A percentile compares a stretch with the other conserved stretches of the same genome.
Conservation (phyloP, 1,140 invertebrate species). For the Pseudomyrmex pallidus region DNA sequence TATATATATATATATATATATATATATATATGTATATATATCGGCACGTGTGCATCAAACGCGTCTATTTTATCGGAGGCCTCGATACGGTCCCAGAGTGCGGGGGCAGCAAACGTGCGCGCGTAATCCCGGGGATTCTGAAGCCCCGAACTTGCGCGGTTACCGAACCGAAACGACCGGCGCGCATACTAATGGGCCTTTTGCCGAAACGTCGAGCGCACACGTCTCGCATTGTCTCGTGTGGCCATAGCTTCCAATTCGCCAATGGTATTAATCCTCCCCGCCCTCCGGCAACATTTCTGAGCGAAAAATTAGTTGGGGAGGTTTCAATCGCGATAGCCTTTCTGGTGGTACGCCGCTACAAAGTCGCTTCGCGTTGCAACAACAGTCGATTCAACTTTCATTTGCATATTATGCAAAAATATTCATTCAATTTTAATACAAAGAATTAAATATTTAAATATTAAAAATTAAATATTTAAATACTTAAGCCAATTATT, state of each 20-base stretch:
- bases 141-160: slow-evolving; percentile 50
- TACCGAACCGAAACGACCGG: slow-evolving; percentile 53
- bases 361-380: neutral
- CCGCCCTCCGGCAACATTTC: neutral
- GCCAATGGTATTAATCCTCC: slow-evolving; percentile 6
- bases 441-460: no score
- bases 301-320: slow-evolving; percentile 35
- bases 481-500: no score
- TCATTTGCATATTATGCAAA: neutral
- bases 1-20: neutral
- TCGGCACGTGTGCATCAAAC: slow-evolving; percentile 43
- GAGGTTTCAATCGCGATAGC: slow-evolving; percentile 4
- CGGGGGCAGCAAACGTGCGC: slow-evolving; percentile 39
- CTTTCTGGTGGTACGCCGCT: neutral
- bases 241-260: slow-evolving; percentile 23
- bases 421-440: no score
- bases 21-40: slow-evolving; percentile 4
- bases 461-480: no score
- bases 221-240: slow-evolving; percentile 45
- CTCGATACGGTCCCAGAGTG: neutral
- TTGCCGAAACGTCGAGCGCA: slow-evolving; percentile 29
- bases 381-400: neutral
- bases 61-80: slow-evolving; percentile 49
- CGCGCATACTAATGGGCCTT: slow-evolving; percentile 60
- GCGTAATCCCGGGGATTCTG: slow-evolving; percentile 51